Percentiles rank a stretch among this genome's conserved stretches.
phyloP scores from a whole-genome alignment of 2,888 invertebrate genomes.

The Aspidapion aeneum region DNA sequence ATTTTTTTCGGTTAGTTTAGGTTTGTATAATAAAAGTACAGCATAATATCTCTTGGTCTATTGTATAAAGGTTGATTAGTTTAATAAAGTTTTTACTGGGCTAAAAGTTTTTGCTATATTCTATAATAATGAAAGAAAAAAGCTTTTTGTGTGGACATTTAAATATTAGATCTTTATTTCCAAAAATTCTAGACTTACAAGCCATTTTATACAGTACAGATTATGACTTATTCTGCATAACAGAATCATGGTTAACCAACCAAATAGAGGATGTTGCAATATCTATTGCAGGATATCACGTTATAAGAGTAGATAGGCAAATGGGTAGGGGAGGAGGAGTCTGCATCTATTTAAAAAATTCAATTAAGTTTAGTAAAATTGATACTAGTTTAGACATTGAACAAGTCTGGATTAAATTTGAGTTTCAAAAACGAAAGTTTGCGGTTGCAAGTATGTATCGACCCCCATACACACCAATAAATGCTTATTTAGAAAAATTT shows the following conservation, averaged over 20 bases:
- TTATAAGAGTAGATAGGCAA: not conserved
- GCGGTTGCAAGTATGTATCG: not conserved
- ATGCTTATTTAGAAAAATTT: not conserved
- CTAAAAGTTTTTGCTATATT: not conserved
- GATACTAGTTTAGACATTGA: not conserved
- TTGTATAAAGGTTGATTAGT: not conserved
- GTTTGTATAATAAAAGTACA: too few species aligned
- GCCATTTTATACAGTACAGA: not conserved
- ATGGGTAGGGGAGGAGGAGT: not conserved
- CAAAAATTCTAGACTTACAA: not conserved
- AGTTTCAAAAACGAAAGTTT: not conserved
- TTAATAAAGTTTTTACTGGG: not conserved
- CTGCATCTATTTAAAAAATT: not conserved
- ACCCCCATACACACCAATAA: not conserved
- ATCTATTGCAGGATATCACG: not conserved
- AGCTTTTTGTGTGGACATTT: not conserved
- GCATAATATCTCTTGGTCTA: too few species aligned
- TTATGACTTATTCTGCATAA: not conserved
- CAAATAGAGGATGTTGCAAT: not conserved
- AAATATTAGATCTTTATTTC: not conserved
- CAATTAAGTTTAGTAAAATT: not conserved
- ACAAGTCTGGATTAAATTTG: not conserved
- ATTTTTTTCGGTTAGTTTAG: too few species aligned
- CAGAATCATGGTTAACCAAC: conserved; percentile 1
- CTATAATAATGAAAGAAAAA: too few species aligned